A percentile compares a stretch with the other conserved stretches of the same genome.
Evolutionary conservation across 2,888 invertebrate species (phyloP).

Genomic region (Tineola bisselliella): DNA sequence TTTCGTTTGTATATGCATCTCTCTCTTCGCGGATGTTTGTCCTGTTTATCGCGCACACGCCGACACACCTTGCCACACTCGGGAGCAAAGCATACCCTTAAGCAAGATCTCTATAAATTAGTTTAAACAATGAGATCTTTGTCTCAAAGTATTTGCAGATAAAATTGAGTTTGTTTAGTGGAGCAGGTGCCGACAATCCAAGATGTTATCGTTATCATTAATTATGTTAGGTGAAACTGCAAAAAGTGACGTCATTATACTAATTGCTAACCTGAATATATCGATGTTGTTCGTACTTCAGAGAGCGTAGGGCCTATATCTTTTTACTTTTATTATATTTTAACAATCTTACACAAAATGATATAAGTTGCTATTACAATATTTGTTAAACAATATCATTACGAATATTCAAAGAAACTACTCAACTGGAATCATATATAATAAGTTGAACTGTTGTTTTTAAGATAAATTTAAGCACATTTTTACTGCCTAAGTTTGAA

Average conservation of each 20-base stretch:
- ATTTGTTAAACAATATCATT: too few species aligned
- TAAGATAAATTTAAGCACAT: too few species aligned
- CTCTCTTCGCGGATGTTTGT: slow-evolving; percentile 57
- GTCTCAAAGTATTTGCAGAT: slow-evolving; percentile 43
- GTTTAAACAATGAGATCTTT: slow-evolving; percentile 43
- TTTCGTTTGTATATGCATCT: slow-evolving; percentile 43
- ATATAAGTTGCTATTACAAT: too few species aligned
- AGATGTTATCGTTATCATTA: slow-evolving; percentile 36
- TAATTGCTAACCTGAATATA: too few species aligned
- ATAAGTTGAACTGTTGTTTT: too few species aligned
- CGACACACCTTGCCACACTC: slow-evolving; percentile 48
- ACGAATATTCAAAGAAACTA: too few species aligned
- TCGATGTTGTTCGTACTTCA: too few species aligned
- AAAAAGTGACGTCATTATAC: not conserved
- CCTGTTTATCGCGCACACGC: slow-evolving; percentile 62
- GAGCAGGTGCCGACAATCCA: slow-evolving; percentile 38
- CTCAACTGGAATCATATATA: too few species aligned
- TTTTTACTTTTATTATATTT: too few species aligned
- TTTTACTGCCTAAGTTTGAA: too few species aligned
- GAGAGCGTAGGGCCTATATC: too few species aligned
- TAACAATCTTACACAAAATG: too few species aligned
- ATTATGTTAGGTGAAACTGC: not conserved
- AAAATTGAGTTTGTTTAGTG: slow-evolving; percentile 39
- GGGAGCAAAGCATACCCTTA: slow-evolving; percentile 34
- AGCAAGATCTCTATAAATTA: slow-evolving; percentile 48